Base-by-base conservation (phyloP, 2,888 invertebrate genomes). In the Arge pagana region DNA sequence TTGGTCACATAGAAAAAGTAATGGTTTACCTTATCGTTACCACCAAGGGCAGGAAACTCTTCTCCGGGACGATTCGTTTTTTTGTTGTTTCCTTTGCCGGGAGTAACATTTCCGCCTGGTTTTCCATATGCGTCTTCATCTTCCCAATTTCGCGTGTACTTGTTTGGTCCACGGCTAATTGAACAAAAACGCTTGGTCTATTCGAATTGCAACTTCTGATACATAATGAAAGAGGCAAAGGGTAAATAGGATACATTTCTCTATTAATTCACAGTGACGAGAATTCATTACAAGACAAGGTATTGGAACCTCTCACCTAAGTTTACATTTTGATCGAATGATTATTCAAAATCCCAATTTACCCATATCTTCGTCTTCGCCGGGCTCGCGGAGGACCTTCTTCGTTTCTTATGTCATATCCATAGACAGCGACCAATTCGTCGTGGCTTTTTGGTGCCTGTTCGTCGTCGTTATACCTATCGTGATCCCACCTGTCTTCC, bases 391-490 rank as follows among this genome's bases (percentile, higher is more conserved):
- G 95, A 2, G 95, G 91, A 0, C 91, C 90, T 68, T 94, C 94
- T 72, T 95, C 95, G 66, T 89, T 91, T 41, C 96, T 82, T 58
- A 97, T 97, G 68, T 98, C 96, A 76, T 96, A 97, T 0, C 96
- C 96, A 75, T 96, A 96, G 48, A 88, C 83, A 0, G 89, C 83
- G 10, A 94, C 85, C 48, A 96, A 72, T 77, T 96, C 96, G 24
- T 91, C 85, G 26, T 87, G 83, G 26, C 88, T 86, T 78, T 96
- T 96, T 5, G 95, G 95, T 40, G 87, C 85, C 80, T 98, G 89
- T 52, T 88, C 87, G 48, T 82, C 82, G 65, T 90, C 89, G 63
- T 88, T 86, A 71, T 84, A 96, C 65, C 90, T 84, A 79, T 98
- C 95, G 74, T 95, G 95, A 0, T 85, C 81, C 95, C 95, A 95